These are phyloP conservation scores for Merluccius polli DNA, from an alignment of 2,797 vertebrate species.

Conservation along the genomic window DNA sequence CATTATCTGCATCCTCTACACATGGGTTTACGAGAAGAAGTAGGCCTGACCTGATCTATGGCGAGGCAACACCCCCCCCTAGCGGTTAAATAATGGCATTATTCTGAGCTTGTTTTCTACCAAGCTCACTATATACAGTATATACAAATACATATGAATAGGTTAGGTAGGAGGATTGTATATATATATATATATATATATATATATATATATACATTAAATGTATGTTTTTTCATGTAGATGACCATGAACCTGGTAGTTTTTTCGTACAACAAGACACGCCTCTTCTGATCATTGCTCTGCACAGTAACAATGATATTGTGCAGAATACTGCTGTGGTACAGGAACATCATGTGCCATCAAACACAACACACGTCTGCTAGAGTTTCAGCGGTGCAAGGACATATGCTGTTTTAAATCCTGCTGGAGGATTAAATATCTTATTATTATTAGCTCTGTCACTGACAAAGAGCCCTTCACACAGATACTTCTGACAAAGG, in stretches of 20 bases:
- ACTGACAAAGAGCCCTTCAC: neutral
- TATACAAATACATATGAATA: neutral
- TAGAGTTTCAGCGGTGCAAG: neutral
- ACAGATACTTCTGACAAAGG: neutral
- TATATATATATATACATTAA: neutral
- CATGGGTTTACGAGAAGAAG: neutral
- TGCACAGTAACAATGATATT: no score
- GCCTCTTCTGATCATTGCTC: neutral
- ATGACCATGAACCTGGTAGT: neutral
- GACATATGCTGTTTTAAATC: neutral
- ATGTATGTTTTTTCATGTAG: neutral
- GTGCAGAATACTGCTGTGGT: no score
- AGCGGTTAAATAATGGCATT: neutral
- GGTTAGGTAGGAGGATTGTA: neutral
- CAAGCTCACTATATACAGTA: no score
- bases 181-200: no score
- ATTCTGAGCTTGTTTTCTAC: neutral
- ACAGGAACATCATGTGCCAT: neutral
- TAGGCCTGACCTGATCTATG: neutral
- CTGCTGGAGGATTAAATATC: neutral
- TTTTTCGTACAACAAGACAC: neutral
- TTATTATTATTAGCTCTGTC: neutral
- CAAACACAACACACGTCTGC: neutral
- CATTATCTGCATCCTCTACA: neutral
- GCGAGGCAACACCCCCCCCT: neutral